Percentiles rank a stretch among this genome's conserved stretches.
phyloP scores from a whole-genome alignment of 2,113 vertebrate species.

The Elanus axillaris region DNA sequence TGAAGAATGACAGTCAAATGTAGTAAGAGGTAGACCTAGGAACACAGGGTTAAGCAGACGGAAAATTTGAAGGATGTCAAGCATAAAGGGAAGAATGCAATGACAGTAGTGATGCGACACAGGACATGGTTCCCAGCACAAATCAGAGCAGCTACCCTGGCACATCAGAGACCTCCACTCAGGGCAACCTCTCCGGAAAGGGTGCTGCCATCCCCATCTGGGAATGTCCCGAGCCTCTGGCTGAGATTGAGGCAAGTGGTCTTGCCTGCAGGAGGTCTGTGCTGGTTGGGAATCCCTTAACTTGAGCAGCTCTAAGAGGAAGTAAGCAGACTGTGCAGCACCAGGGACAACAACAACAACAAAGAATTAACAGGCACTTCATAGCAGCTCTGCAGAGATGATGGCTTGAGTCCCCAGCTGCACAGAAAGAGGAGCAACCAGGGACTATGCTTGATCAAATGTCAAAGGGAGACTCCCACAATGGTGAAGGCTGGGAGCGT shows the following conservation, averaged over 20 bases:
- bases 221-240: neutral
- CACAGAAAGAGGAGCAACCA: neutral
- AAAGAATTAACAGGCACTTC: neutral
- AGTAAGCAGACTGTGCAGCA: neutral
- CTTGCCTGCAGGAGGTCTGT: neutral
- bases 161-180: neutral
- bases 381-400: neutral
- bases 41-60: neutral
- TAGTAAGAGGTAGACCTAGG: neutral
- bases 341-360: neutral
- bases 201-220: neutral
- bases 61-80: neutral
- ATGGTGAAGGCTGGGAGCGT: too few species aligned
- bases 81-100: neutral
- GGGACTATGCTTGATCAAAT: neutral
- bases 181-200: neutral
- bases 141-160: neutral
- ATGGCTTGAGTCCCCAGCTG: neutral
- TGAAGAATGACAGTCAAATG: neutral
- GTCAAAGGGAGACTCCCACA: neutral
- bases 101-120: neutral
- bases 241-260: neutral
- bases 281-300: neutral
- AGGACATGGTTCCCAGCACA: neutral
- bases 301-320: neutral